Conservation (phyloP, 2,888 invertebrate species). For the Galeruca laticollis region DNA sequence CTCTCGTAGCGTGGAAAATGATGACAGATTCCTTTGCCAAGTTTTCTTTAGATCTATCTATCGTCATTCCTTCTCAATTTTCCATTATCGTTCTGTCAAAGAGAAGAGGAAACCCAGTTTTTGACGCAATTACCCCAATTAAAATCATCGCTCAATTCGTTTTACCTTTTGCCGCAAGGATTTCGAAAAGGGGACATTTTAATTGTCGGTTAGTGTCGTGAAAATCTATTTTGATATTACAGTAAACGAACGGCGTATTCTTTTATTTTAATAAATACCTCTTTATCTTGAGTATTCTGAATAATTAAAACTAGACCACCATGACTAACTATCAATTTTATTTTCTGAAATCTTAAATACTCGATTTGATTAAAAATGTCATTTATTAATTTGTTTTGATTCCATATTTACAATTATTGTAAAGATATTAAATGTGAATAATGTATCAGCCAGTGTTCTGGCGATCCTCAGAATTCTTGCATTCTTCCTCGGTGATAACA, state of each 20-base stretch:
- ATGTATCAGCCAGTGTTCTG: no score
- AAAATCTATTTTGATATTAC: neutral
- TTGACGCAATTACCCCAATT: slow-evolving; percentile 27
- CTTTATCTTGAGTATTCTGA: neutral
- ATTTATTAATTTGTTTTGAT: no score
- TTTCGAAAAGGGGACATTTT: slow-evolving; percentile 18
- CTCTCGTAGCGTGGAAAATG: slow-evolving; percentile 7
- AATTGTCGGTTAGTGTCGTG: slow-evolving; percentile 7
- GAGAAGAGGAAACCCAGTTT: slow-evolving; percentile 19
- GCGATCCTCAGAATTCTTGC: no score
- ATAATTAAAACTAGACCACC: no score
- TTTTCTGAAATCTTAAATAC: no score
- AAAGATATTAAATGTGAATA: no score
- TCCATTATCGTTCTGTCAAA: slow-evolving; percentile 21
- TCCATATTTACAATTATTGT: no score
- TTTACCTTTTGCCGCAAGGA: slow-evolving; percentile 17
- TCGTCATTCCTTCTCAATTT: slow-evolving; percentile 13
- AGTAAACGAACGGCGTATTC: neutral
- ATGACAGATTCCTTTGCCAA: slow-evolving; percentile 9
- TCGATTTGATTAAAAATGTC: no score
- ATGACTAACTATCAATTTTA: no score
- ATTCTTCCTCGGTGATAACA: no score
- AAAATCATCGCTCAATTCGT: slow-evolving; percentile 25
- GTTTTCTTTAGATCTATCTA: slow-evolving; percentile 9
- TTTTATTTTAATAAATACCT: neutral